Conservation (phyloP, 1,140 invertebrate species). For the Drosophila repleta region DNA sequence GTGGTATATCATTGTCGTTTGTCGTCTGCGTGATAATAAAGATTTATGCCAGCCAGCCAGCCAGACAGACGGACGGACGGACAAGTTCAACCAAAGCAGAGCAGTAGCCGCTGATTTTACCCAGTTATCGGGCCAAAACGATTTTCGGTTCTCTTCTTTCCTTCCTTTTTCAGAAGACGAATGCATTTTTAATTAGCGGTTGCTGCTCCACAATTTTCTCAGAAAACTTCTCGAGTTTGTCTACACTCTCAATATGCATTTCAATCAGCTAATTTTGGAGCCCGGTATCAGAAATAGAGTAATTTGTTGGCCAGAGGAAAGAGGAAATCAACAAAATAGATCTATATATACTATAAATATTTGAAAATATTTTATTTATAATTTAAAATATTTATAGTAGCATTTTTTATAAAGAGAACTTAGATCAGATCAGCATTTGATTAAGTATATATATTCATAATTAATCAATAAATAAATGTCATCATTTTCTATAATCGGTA, state of each 20-base stretch:
- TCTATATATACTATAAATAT: too few species aligned
- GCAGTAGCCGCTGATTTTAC: constrained; percentile 28
- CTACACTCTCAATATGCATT: constrained; percentile 9
- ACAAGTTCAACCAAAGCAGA: constrained; percentile 7
- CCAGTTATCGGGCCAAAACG: constrained; percentile 42
- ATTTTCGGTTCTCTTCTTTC: neutral
- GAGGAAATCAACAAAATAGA: neutral
- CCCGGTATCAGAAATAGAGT: neutral
- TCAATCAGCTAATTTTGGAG: constrained; percentile 3
- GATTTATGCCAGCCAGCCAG: constrained; percentile 54
- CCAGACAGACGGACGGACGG: neutral
- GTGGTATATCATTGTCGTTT: constrained; percentile 61
- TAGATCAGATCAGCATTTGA: too few species aligned
- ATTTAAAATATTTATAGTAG: too few species aligned
- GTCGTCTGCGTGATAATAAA: constrained; percentile 71
- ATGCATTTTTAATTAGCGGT: constrained; percentile 73
- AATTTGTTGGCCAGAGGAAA: constrained; percentile 15
- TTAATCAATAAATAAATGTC: too few species aligned
- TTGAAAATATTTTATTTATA: too few species aligned
- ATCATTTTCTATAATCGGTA: too few species aligned
- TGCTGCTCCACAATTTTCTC: constrained; percentile 37
- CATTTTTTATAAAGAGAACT: too few species aligned
- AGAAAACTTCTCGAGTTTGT: constrained; percentile 27
- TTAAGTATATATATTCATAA: too few species aligned
- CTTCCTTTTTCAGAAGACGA: constrained; percentile 37